phyloP scores from a whole-genome alignment of 2,113 vertebrate genomes.

The Dendropsophus ebraccatus region DNA sequence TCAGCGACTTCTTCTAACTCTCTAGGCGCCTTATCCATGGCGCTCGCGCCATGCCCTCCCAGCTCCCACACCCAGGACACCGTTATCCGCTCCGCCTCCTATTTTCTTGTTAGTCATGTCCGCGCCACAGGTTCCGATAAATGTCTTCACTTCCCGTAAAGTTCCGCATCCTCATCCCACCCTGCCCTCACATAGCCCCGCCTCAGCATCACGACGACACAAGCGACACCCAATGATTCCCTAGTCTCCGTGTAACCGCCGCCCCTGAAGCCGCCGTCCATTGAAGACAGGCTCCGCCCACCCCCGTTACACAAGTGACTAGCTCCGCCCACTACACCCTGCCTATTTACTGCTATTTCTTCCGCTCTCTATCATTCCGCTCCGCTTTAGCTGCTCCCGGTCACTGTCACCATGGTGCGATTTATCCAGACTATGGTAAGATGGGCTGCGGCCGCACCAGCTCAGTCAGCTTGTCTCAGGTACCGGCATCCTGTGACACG shows the following conservation, averaged over 20 bases:
- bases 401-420: slow-evolving; percentile 27
- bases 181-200: not conserved
- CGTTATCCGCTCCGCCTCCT: slow-evolving; percentile 5
- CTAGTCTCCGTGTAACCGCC: not conserved
- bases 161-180: not conserved
- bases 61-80: not conserved
- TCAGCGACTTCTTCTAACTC: no score
- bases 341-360: not conserved
- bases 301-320: not conserved
- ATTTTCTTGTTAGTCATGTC: not conserved
- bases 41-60: not conserved
- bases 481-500: not conserved
- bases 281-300: not conserved
- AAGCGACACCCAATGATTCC: not conserved
- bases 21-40: no score
- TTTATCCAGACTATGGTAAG: slow-evolving; percentile 38
- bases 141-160: not conserved
- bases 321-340: not conserved
- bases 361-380: not conserved
- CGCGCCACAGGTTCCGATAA: not conserved
- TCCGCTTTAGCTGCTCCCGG: no score
- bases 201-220: not conserved
- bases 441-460: no score
- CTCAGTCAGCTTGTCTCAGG: not conserved
- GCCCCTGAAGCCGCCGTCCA: no score